Evolutionary conservation across 37 sponge, comb jelly and placozoan genomes (phyloP).

Genomic region (Axinella damicornis): DNA sequence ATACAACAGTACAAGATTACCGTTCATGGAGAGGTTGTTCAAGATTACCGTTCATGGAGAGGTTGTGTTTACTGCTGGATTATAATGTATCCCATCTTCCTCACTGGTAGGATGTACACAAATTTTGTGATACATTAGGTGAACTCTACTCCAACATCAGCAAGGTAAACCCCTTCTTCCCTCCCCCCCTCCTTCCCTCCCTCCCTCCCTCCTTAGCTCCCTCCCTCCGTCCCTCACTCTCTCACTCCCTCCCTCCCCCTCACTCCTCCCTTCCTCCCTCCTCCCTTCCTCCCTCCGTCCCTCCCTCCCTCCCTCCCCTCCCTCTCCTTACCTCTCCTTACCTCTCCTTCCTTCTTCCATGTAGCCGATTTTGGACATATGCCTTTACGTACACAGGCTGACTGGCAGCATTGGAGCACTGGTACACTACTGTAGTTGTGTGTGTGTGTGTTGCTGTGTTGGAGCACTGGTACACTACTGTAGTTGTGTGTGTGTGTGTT

Average conservation of each 20-base stretch:
- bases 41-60: background rate
- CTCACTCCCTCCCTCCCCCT: background rate
- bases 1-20: no score
- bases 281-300: background rate
- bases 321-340: no score
- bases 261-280: background rate
- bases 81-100: background rate
- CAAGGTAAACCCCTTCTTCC: slow-evolving; percentile 57
- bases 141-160: slow-evolving; percentile 93
- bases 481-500: background rate
- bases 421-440: background rate
- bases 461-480: slow-evolving; percentile 4
- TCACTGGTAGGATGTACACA: slow-evolving; percentile 85
- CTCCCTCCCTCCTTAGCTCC: slow-evolving; percentile 9
- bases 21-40: background rate
- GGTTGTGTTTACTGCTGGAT: no score
- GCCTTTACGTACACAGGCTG: slow-evolving; percentile 61
- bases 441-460: slow-evolving; percentile 12
- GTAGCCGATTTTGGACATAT: slow-evolving; percentile 68
- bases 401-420: slow-evolving; percentile 43
- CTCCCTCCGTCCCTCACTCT: slow-evolving; percentile 1
- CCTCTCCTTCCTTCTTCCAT: background rate
- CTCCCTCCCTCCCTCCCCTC: slow-evolving; percentile 2
- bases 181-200: background rate
- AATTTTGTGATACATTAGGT: slow-evolving; percentile 87